These are phyloP conservation scores for Otocyon megalotis DNA, from an alignment of 2,113 vertebrate species.

Conservation along the genomic window DNA sequence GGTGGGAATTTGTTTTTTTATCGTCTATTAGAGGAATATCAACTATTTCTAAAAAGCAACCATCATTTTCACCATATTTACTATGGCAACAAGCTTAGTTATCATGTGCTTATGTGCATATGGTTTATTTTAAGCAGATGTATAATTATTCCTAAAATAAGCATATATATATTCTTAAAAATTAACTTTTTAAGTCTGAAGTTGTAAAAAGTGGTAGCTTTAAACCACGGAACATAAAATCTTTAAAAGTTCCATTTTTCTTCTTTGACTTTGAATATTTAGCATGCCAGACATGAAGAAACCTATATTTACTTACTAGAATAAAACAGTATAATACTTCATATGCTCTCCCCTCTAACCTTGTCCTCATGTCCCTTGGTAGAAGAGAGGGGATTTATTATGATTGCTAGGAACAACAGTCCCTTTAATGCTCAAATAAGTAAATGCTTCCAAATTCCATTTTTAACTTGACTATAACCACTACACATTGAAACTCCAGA, in stretches of 20 bases:
- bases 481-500: accelerated
- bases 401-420: background rate
- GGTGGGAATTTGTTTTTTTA: background rate
- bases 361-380: background rate
- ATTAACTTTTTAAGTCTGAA: background rate
- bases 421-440: background rate
- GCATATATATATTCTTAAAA: background rate
- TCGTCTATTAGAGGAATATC: background rate
- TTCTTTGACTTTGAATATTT: background rate
- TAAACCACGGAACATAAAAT: background rate
- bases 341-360: accelerated
- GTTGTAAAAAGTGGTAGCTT: background rate
- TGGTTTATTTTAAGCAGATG: background rate
- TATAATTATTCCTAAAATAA: conserved; percentile 32
- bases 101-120: background rate
- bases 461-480: background rate
- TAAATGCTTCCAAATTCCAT: background rate
- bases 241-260: background rate
- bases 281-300: accelerated
- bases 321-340: background rate
- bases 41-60: background rate
- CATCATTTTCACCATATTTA: background rate
- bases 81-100: background rate
- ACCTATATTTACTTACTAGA: background rate
- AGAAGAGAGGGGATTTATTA: background rate